Conservation (phyloP, 2,888 invertebrate species). For the Fissipunctia ypsillon region DNA sequence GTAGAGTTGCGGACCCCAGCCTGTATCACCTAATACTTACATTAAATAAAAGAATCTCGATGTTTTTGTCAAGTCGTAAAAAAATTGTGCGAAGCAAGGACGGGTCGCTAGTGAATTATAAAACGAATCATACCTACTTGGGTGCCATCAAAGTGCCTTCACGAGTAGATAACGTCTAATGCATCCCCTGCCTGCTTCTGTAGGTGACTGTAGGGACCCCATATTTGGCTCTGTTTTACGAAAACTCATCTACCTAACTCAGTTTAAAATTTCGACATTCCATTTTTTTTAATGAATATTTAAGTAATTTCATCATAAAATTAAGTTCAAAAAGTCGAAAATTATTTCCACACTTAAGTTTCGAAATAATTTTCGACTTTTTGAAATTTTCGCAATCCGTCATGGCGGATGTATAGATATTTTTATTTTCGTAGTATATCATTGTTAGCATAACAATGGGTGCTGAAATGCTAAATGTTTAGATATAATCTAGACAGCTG, state of each 20-base stretch:
- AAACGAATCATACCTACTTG: background rate
- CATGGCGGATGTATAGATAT: constrained; percentile 34
- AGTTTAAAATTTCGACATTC: background rate
- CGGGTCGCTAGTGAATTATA: no score
- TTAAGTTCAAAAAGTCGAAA: background rate
- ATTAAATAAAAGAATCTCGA: no score
- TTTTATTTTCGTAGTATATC: constrained; percentile 53
- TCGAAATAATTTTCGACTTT: background rate
- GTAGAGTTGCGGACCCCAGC: no score
- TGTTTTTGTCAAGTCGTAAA: no score
- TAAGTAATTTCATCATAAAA: background rate
- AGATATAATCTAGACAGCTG: constrained; percentile 60
- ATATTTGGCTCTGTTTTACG: background rate
- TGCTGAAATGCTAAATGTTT: constrained; percentile 59
- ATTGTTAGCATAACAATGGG: constrained; percentile 65
- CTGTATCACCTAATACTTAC: no score
- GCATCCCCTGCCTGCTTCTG: background rate
- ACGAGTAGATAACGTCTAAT: background rate
- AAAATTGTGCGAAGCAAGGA: no score
- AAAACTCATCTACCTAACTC: background rate
- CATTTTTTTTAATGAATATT: background rate
- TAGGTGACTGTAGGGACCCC: background rate
- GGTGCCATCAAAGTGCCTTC: background rate
- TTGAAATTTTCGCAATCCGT: constrained; percentile 30
- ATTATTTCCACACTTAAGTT: background rate